Evolutionary conservation across 30 jellyfish, hydroid and myxozoan genomes (phyloP).

Genomic region (Cassiopea andromeda): DNA sequence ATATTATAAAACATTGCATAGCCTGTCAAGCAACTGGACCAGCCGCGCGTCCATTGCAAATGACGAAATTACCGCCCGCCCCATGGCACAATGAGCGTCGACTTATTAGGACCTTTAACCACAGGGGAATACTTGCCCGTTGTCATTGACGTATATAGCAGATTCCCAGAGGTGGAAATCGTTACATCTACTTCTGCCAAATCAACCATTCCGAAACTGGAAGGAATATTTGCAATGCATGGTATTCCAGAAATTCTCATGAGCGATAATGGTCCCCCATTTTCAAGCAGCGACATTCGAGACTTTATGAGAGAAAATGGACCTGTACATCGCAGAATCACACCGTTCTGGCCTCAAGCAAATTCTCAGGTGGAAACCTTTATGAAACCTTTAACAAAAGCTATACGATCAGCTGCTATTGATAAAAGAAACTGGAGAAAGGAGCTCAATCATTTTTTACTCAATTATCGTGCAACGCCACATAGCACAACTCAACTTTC

Average conservation of each 20-base stretch:
- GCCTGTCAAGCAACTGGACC: constrained; percentile 1
- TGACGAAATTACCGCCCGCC: constrained; percentile 2
- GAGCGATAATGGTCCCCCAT: constrained; percentile 5
- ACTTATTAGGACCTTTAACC: constrained; percentile 3
- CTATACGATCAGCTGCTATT: constrained; percentile 1
- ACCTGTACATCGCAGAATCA: neutral
- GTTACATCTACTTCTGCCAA: constrained; percentile 7
- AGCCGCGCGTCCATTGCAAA: neutral
- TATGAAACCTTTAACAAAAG: constrained; percentile 35
- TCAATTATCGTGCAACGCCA: neutral
- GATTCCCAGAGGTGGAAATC: constrained; percentile 19
- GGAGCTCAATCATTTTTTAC: neutral
- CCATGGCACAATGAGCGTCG: neutral
- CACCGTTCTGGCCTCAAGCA: constrained; percentile 35
- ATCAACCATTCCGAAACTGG: neutral
- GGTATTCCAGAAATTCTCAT: neutral
- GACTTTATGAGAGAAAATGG: neutral
- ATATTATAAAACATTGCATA: neutral
- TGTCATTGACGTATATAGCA: neutral
- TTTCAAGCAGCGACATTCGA: neutral
- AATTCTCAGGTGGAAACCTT: constrained; percentile 35
- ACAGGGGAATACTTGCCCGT: neutral
- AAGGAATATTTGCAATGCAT: constrained; percentile 5
- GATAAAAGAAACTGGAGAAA: neutral
- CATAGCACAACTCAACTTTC: neutral